Evolutionary conservation across 2,888 invertebrate species (phyloP).

Genomic region (Pristionchus entomophagus): DNA sequence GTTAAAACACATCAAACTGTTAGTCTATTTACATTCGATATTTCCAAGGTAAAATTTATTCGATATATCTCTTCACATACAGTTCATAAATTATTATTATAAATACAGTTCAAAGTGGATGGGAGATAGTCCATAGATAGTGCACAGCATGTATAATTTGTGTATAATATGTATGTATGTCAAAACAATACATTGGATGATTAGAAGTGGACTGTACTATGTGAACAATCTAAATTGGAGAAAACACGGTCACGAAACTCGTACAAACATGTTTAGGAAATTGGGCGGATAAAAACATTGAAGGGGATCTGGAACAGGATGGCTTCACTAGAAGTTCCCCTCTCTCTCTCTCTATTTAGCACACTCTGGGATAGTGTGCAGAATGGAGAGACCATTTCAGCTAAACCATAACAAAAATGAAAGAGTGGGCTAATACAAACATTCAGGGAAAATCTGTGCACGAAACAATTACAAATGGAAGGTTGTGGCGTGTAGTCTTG

Average conservation of each 20-base stretch:
- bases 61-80: not conserved
- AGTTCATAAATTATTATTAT: slow-evolving; percentile 37
- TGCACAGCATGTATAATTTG: slow-evolving; percentile 31
- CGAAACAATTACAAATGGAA: not conserved
- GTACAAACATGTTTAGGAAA: slow-evolving; percentile 5
- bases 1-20: not conserved
- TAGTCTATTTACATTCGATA: not conserved
- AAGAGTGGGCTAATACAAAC: not conserved
- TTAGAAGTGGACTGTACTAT: not conserved
- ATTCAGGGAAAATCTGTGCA: not conserved
- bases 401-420: not conserved
- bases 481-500: not conserved
- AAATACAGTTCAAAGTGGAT: not conserved
- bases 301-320: too few species aligned
- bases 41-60: not conserved
- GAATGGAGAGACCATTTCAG: too few species aligned
- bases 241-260: slow-evolving; percentile 27
- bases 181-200: not conserved
- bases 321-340: too few species aligned
- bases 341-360: too few species aligned
- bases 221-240: not conserved
- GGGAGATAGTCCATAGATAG: too few species aligned
- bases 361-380: too few species aligned
- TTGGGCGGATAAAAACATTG: not conserved
- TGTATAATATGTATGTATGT: slow-evolving; percentile 29